Percentiles rank a stretch among this genome's conserved stretches.
These are phyloP conservation scores for Bostrychus sinensis DNA, from an alignment of 2,113 vertebrate species.

Conservation along the genomic window DNA sequence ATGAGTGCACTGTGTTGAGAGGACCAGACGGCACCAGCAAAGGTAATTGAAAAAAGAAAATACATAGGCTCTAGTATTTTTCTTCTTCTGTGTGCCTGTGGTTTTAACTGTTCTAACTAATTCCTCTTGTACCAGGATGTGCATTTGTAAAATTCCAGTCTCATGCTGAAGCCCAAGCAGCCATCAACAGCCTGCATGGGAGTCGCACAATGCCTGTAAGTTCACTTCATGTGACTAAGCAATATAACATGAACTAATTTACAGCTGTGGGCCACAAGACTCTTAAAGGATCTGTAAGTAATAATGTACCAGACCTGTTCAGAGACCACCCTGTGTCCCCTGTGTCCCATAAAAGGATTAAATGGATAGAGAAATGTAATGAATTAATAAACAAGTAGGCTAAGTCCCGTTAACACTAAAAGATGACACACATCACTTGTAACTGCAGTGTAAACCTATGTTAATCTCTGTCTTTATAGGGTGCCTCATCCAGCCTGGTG, in stretches of 20 bases:
- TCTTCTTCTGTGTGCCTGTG: not conserved
- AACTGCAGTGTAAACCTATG: conserved; percentile 23
- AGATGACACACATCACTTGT: conserved; percentile 5
- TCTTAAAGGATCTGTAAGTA: conserved; percentile 22
- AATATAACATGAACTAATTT: conserved; percentile 14
- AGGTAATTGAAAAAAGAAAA: conserved; percentile 68
- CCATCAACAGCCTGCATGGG: conserved; percentile 90
- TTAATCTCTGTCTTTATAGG: conserved; percentile 69
- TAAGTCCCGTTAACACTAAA: conserved; percentile 11
- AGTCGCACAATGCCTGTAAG: conserved; percentile 90
- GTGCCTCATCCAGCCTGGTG: conserved; percentile 91
- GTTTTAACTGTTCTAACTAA: conserved; percentile 10
- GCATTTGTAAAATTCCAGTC: conserved; percentile 94
- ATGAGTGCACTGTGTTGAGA: conserved; percentile 91
- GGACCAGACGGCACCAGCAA: conserved; percentile 93
- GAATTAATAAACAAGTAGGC: conserved; percentile 16
- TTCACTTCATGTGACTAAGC: conserved; percentile 9
- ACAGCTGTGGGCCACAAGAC: not conserved
- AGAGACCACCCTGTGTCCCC: not conserved
- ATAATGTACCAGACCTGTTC: conserved; percentile 17
- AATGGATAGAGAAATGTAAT: conserved; percentile 29
- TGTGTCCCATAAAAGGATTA: conserved; percentile 15
- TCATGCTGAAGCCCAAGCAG: conserved; percentile 89
- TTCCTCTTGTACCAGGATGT: conserved; percentile 78
- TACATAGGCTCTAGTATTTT: not conserved